Evolutionary conservation across 2,888 invertebrate species (phyloP).

Genomic region (Quadroppia sp.): DNA sequence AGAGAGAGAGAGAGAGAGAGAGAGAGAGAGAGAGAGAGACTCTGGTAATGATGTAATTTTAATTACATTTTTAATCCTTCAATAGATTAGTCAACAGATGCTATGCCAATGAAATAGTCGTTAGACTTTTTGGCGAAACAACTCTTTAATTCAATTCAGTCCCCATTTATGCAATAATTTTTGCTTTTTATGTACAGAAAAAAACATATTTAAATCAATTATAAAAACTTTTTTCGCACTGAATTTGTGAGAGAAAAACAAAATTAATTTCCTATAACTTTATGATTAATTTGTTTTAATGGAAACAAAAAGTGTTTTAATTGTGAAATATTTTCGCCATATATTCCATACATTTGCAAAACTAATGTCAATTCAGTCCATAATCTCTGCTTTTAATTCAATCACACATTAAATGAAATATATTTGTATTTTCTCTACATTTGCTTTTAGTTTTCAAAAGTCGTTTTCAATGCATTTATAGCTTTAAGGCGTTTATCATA

Average conservation of each 20-base stretch:
- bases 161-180: background rate
- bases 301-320: background rate
- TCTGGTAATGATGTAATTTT: slow-evolving; percentile 15
- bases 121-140: slow-evolving; percentile 3
- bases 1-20: too few relatives aligned
- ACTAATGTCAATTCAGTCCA: background rate
- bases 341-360: background rate
- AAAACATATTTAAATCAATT: background rate
- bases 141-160: background rate
- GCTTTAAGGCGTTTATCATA: slow-evolving; percentile 19
- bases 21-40: background rate
- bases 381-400: background rate
- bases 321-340: too few relatives aligned
- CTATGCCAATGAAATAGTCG: slow-evolving; percentile 1
- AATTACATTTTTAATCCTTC: slow-evolving; percentile 12
- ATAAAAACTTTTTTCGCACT: background rate
- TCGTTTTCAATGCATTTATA: background rate
- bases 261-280: too few relatives aligned
- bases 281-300: too few relatives aligned
- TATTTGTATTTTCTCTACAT: background rate
- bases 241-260: background rate
- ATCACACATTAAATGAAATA: background rate
- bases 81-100: slow-evolving; percentile 29
- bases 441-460: background rate
- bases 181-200: background rate